phyloP scores from a whole-genome alignment of 2,888 invertebrate genomes.

The Orthosia gothica region DNA sequence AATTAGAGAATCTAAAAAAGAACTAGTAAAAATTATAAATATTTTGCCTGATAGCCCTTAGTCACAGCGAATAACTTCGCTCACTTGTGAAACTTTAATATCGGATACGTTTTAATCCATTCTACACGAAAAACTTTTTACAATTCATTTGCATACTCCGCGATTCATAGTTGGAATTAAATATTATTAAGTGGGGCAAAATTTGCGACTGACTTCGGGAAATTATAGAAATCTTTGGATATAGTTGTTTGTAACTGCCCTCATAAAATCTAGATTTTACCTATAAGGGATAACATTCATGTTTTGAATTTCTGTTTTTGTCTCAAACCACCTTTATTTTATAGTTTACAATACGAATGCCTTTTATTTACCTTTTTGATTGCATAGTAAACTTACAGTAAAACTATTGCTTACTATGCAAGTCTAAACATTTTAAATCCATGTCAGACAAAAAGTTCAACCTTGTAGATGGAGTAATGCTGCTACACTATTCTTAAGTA shows the following conservation, averaged over 20 bases:
- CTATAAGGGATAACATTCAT: background rate
- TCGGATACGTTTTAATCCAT: constrained; percentile 73
- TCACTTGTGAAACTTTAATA: constrained; percentile 79
- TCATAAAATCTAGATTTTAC: constrained; percentile 15
- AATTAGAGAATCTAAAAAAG: background rate
- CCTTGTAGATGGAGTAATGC: constrained; percentile 12
- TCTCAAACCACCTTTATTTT: background rate
- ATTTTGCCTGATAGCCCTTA: constrained; percentile 50
- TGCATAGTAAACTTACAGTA: background rate
- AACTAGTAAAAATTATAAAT: background rate
- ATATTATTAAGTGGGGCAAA: constrained; percentile 61
- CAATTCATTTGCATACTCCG: constrained; percentile 72
- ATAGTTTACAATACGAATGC: background rate
- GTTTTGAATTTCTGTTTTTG: constrained; percentile 1
- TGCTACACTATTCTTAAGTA: constrained; percentile 17
- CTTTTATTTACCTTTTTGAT: background rate
- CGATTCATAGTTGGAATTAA: constrained; percentile 67
- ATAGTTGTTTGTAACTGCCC: constrained; percentile 18
- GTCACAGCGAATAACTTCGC: constrained; percentile 78
- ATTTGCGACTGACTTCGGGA: constrained; percentile 42
- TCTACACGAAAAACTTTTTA: constrained; percentile 70
- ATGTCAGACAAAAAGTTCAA: constrained; percentile 22
- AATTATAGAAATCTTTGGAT: constrained; percentile 38
- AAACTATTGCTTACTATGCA: background rate
- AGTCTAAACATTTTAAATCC: constrained; percentile 10